A percentile compares a stretch with the other conserved stretches of the same genome.
These are phyloP conservation scores for Archaeoteleia sp. DNA, from an alignment of 2,888 invertebrate species.

Conservation along the genomic window DNA sequence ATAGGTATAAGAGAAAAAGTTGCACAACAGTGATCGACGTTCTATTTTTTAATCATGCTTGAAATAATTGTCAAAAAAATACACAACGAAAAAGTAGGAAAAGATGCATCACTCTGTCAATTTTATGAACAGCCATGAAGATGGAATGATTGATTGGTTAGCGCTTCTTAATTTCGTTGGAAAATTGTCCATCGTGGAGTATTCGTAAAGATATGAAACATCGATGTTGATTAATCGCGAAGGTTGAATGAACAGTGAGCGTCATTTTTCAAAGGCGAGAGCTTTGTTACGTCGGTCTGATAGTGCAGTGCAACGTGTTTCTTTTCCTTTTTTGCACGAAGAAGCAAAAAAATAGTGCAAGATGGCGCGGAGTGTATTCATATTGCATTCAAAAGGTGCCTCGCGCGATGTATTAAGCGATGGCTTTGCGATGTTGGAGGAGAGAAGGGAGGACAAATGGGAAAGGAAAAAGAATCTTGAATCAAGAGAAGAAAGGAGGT, in stretches of 20 bases:
- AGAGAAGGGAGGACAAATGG: slow-evolving; percentile 5
- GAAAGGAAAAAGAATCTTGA: slow-evolving; percentile 17
- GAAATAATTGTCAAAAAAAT: too few species aligned
- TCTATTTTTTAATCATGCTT: too few species aligned
- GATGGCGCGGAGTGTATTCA: slow-evolving; percentile 10
- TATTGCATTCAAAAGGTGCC: slow-evolving; percentile 8
- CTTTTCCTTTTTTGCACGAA: neutral
- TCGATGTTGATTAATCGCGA: neutral
- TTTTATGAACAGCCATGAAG: too few species aligned
- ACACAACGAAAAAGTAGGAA: too few species aligned
- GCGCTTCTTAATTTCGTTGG: too few species aligned
- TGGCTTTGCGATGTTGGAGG: slow-evolving; percentile 29
- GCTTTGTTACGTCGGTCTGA: neutral
- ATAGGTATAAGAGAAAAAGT: too few species aligned
- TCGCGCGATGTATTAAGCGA: slow-evolving; percentile 3
- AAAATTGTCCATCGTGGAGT: too few species aligned
- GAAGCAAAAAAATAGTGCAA: neutral
- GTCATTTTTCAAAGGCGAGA: neutral
- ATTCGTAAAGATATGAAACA: neutral
- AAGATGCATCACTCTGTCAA: too few species aligned
- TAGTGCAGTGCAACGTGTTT: neutral
- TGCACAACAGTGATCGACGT: too few species aligned
- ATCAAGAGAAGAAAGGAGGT: slow-evolving; percentile 20
- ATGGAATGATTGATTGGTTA: too few species aligned
- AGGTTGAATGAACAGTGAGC: neutral